A percentile compares a stretch with the other conserved stretches of the same genome.
Conservation (phyloP, 2,797 vertebrate species). For the Enteromius treurensis region DNA sequence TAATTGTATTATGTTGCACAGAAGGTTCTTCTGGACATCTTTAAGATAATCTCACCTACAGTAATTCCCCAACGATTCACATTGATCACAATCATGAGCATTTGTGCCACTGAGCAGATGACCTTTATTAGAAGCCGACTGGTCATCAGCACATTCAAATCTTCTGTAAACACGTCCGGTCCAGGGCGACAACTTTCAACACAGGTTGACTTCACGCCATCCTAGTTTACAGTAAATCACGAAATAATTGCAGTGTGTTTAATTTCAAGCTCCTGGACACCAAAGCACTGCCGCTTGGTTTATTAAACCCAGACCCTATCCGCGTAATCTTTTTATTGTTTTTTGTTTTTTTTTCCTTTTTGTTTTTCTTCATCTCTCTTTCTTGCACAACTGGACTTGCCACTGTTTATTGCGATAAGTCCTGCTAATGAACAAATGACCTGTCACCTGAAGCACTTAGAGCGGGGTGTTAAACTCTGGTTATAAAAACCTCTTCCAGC, state of each 20-base stretch:
- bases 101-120: slow-evolving; percentile 16
- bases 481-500: slow-evolving; percentile 85
- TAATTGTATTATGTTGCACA: not conserved
- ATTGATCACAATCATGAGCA: slow-evolving; percentile 30
- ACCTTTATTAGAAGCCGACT: slow-evolving; percentile 38
- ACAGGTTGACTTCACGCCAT: slow-evolving; percentile 15
- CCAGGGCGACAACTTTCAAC: not conserved
- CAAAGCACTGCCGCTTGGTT: slow-evolving; percentile 69
- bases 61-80: slow-evolving; percentile 18
- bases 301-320: slow-evolving; percentile 72
- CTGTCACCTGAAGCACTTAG: slow-evolving; percentile 86
- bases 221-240: slow-evolving; percentile 55
- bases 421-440: slow-evolving; percentile 87
- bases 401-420: slow-evolving; percentile 88
- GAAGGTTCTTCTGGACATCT: not conserved
- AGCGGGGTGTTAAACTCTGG: slow-evolving; percentile 82
- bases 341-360: slow-evolving; percentile 61
- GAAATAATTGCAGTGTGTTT: slow-evolving; percentile 75
- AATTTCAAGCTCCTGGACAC: slow-evolving; percentile 71
- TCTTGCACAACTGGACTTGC: slow-evolving; percentile 73
- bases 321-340: slow-evolving; percentile 74
- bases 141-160: slow-evolving; percentile 14
- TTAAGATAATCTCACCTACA: slow-evolving; percentile 19
- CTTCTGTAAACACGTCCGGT: slow-evolving; percentile 24
- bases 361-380: slow-evolving; percentile 54